Conservation (phyloP, 2,888 invertebrate genomes). For the Stenchaetothrips biformis region DNA sequence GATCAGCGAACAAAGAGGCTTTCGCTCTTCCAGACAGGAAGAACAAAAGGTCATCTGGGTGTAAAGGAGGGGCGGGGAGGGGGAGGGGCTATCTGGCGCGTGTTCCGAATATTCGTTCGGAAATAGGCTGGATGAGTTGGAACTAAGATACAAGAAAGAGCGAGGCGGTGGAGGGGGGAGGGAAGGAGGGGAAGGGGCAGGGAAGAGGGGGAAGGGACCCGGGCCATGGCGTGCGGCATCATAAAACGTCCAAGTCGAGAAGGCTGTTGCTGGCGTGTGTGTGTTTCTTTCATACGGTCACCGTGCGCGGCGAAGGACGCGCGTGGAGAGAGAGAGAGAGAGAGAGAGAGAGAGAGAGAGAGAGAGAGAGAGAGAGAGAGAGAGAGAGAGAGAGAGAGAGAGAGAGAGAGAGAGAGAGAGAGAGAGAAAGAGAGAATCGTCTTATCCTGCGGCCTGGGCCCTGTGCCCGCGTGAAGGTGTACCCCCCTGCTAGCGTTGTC, state of each 20-base stretch:
- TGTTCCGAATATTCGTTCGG: conserved; percentile 3
- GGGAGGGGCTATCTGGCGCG: not conserved
- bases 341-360: not conserved
- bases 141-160: not conserved
- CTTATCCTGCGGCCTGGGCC: no score
- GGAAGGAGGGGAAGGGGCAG: no score
- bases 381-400: no score
- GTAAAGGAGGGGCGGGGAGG: not conserved
- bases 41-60: conserved; percentile 17
- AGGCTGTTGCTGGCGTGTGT: conserved; percentile 17
- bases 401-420: no score
- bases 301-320: no score
- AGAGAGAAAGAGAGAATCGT: no score
- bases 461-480: no score
- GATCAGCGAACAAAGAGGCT: not conserved
- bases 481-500: no score
- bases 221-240: not conserved
- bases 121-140: conserved; percentile 5
- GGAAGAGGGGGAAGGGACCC: not conserved
- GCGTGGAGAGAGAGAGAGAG: not conserved
- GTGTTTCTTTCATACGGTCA: conserved; percentile 15
- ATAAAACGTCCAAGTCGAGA: not conserved
- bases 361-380: no score
- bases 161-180: not conserved
- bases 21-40: not conserved